phyloP scores from a whole-genome alignment of 2,113 vertebrate genomes.

The Marmota monax region DNA sequence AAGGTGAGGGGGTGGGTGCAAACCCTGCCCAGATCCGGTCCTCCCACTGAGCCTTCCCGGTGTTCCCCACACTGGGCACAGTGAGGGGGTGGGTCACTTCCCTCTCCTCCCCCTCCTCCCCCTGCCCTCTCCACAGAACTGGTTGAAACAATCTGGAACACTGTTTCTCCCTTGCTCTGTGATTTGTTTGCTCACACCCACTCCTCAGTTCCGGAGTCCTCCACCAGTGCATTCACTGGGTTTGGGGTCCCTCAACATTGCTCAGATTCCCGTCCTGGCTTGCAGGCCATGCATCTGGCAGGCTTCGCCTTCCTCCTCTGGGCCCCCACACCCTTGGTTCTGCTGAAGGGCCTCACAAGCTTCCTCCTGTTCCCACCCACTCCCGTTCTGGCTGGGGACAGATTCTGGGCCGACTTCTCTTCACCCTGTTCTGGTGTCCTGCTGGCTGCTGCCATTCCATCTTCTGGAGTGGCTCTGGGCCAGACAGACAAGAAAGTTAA shows the following conservation, averaged over 20 bases:
- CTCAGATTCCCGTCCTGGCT: not conserved
- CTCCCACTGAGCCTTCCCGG: not conserved
- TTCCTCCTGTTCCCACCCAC: too few relatives aligned
- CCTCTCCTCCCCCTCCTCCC: fast-evolving
- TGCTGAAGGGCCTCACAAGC: not conserved
- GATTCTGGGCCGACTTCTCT: too few relatives aligned
- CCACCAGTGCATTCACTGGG: fast-evolving
- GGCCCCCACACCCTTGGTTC: not conserved
- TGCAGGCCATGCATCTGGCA: fast-evolving
- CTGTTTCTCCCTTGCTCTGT: fast-evolving
- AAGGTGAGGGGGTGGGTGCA: not conserved
- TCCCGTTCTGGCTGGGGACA: too few relatives aligned
- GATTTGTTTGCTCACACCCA: not conserved
- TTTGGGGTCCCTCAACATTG: too few relatives aligned
- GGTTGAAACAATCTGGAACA: not conserved
- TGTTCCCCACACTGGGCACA: fast-evolving
- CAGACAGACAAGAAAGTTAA: not conserved
- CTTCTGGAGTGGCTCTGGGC: not conserved
- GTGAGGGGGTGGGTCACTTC: not conserved
- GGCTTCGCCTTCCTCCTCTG: not conserved
- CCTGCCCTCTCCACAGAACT: not conserved
- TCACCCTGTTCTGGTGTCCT: fast-evolving
- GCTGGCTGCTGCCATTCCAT: fast-evolving
- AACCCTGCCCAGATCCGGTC: too few relatives aligned
- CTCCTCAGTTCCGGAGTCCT: not conserved